Base-by-base conservation (phyloP, 2,888 invertebrate genomes). In the Podabrus alpinus region DNA sequence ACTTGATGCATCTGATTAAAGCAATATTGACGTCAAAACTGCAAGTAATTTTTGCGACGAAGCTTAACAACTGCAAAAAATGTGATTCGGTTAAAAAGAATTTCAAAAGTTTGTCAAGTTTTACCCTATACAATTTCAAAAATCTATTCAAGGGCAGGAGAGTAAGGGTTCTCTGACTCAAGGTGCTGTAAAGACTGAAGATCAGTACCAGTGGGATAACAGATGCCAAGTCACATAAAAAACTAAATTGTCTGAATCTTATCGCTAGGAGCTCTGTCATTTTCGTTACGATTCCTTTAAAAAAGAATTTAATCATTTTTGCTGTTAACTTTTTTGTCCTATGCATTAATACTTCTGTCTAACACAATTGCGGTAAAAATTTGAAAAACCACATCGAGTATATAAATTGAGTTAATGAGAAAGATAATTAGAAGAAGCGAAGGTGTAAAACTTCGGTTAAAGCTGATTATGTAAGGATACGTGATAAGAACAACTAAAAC, bases 281-380 rank as follows among this genome's bases (percentile, higher is more conserved):
- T 19, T 74, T 78, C 13, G 79, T 76, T 16, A 77, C 77, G 17
- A 80, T 60, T 15, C 80, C 81, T 81, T 24, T 67, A 79, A 76
- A 29, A 13, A 62, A n/a, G 11, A 25, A 1, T 25, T 25, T 3
- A 13, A 45, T 45, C 13, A 29, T n/a, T 29, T 29, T 29, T 13
- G 25, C 7, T 29, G 4, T 29, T 29, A 29, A 1, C 1, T 29
- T 29, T 29, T 11, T 11, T 3, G 25, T 2, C 3, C n/a, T n/a
- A n/a, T n/a, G n/a, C n/a, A n/a, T n/a, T 73, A n/a, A 9, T 67
- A 79, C 78, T 80, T 61, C 78, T 76, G 59, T 82, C 80, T 13
- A 81, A 79, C 74, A 80, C 79, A 9, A 79, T 75, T 0, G 80
- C 82, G 1, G 82, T 82, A 73, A 79, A 80, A 10, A 79, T 66